Conservation (phyloP, 2,888 invertebrate species). For the Aporophyla nigra region DNA sequence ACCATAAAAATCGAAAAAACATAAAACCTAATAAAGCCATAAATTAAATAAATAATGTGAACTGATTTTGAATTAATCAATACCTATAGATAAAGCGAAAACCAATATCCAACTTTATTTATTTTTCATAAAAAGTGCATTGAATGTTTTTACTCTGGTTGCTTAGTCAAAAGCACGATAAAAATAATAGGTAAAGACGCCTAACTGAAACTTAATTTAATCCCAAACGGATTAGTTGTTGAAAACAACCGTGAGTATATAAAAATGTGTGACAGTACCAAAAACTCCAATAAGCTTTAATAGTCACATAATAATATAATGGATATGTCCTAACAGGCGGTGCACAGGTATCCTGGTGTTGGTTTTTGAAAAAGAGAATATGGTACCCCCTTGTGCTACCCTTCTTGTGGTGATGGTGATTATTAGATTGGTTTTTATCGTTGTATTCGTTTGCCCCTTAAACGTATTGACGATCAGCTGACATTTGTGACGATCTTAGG, state of each 20-base stretch:
- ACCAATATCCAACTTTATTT: slow-evolving; percentile 9
- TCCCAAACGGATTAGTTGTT: background rate
- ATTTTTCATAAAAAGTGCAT: slow-evolving; percentile 17
- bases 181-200: background rate
- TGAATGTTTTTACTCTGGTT: background rate
- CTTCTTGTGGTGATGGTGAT: background rate
- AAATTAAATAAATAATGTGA: slow-evolving; percentile 31
- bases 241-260: too few species aligned
- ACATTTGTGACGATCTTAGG: background rate
- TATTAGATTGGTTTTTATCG: background rate
- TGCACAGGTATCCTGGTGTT: background rate
- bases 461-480: background rate
- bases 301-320: background rate
- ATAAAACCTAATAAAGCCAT: slow-evolving; percentile 52
- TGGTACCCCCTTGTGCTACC: too few species aligned
- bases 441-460: too few species aligned
- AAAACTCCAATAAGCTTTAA: background rate
- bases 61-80: slow-evolving; percentile 29
- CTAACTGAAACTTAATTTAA: background rate
- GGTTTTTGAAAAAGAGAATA: background rate
- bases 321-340: background rate
- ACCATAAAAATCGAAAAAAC: slow-evolving; percentile 25
- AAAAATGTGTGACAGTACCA: too few species aligned
- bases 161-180: background rate
- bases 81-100: slow-evolving; percentile 13